These are phyloP conservation scores for Pristionchus exspectatus DNA, from an alignment of 2,888 invertebrate species.

Conservation along the genomic window DNA sequence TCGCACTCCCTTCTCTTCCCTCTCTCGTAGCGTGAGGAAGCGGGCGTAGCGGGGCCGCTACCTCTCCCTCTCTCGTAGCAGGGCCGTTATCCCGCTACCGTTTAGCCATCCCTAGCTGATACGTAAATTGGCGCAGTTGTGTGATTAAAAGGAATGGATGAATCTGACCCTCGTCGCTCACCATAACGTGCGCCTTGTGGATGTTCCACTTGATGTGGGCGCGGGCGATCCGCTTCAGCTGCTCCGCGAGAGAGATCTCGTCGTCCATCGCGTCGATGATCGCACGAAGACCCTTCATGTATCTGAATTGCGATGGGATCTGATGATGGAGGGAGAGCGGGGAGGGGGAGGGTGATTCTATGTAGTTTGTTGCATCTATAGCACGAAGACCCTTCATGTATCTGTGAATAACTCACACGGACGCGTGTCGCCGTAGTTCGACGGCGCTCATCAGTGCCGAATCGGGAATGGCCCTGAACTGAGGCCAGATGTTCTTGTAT, in stretches of 20 bases:
- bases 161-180: conserved; percentile 63
- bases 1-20: too few species aligned
- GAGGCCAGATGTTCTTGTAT: conserved; percentile 77
- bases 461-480: conserved; percentile 75
- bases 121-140: too few species aligned
- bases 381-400: conserved; percentile 72
- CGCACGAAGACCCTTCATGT: conserved; percentile 71
- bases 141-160: too few species aligned
- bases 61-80: too few species aligned
- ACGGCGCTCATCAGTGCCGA: conserved; percentile 74
- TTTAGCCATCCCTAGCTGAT: too few species aligned
- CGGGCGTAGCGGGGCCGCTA: too few species aligned
- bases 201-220: conserved; percentile 77
- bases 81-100: too few species aligned
- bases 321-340: too few species aligned
- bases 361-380: too few species aligned
- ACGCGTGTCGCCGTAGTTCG: conserved; percentile 68
- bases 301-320: conserved; percentile 53
- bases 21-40: too few species aligned
- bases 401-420: conserved; percentile 56
- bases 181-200: conserved; percentile 72
- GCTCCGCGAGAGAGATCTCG: conserved; percentile 64
- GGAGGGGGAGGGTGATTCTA: too few species aligned
- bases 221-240: conserved; percentile 70
- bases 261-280: conserved; percentile 76